Conservation (phyloP, 2,113 vertebrate genomes). For the Daphoenositta chrysoptera region DNA sequence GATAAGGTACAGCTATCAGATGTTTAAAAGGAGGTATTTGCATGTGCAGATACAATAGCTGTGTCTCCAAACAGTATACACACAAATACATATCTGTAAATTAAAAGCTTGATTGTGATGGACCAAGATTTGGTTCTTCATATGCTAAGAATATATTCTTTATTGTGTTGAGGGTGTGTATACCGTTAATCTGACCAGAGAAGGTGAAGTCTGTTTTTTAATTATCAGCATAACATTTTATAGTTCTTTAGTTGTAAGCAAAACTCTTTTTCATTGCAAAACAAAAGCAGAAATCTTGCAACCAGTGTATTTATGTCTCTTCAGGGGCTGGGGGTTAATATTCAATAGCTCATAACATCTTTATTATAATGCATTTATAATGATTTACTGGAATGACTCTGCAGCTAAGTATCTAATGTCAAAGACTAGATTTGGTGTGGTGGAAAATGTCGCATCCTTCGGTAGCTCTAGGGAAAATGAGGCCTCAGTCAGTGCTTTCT, state of each 20-base stretch:
- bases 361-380: slow-evolving; percentile 85
- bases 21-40: background rate
- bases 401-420: slow-evolving; percentile 78
- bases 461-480: slow-evolving; percentile 77
- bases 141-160: background rate
- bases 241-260: slow-evolving; percentile 60
- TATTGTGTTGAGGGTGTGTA: slow-evolving; percentile 42
- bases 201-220: slow-evolving; percentile 57
- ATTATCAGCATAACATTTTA: slow-evolving; percentile 56
- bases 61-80: background rate
- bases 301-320: slow-evolving; percentile 72
- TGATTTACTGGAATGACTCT: slow-evolving; percentile 81
- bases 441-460: slow-evolving; percentile 76
- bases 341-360: slow-evolving; percentile 77
- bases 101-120: background rate
- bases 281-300: slow-evolving; percentile 63
- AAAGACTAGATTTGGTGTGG: slow-evolving; percentile 69
- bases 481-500: slow-evolving; percentile 67
- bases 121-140: background rate
- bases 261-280: slow-evolving; percentile 53
- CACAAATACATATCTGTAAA: background rate
- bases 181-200: slow-evolving; percentile 39
- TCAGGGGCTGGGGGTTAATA: slow-evolving; percentile 76
- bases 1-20: background rate
- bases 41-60: background rate